Evolutionary conservation across 2,888 invertebrate genomes (phyloP).

Genomic region (Nomada goodeniana): DNA sequence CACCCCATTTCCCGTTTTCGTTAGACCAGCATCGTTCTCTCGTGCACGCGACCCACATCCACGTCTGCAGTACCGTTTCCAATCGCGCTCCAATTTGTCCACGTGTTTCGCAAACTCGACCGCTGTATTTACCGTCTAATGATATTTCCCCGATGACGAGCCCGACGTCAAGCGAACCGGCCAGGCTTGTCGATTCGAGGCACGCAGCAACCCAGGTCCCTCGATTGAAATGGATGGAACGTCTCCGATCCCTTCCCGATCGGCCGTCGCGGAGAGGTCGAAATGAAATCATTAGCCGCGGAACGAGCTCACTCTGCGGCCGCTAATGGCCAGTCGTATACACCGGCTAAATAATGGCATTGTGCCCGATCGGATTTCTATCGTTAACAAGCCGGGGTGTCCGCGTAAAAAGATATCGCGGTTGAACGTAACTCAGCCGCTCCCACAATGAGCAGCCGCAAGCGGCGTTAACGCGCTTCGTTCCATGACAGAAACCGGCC

Average conservation of each 20-base stretch:
- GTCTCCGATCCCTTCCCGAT: slow-evolving; percentile 38
- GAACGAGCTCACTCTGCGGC: slow-evolving; percentile 44
- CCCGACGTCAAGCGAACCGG: slow-evolving; percentile 10
- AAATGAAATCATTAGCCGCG: slow-evolving; percentile 81
- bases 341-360: slow-evolving; percentile 81
- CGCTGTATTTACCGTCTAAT: slow-evolving; percentile 54
- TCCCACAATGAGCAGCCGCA: slow-evolving; percentile 77
- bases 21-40: neutral
- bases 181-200: slow-evolving; percentile 47
- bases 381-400: slow-evolving; percentile 81
- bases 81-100: slow-evolving; percentile 55
- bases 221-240: slow-evolving; percentile 66
- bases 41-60: slow-evolving; percentile 23
- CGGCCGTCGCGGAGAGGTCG: slow-evolving; percentile 57
- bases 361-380: slow-evolving; percentile 82
- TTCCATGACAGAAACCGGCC: slow-evolving; percentile 72
- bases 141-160: slow-evolving; percentile 46
- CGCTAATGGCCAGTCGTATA: slow-evolving; percentile 73
- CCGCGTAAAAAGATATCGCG: slow-evolving; percentile 75
- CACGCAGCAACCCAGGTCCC: slow-evolving; percentile 42
- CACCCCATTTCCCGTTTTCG: too few relatives aligned
- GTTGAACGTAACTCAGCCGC: slow-evolving; percentile 78
- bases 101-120: slow-evolving; percentile 48
- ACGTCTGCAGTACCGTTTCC: slow-evolving; percentile 26
- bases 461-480: slow-evolving; percentile 78